These are phyloP conservation scores for roundworm (Caenorhabditis elegans) DNA, from an alignment of 1,140 invertebrate species.

Conservation along the genomic window WBcel235 BX284605.5:7939001-7939500, in stretches of 20 bases:
- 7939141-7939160: constrained; percentile 2
- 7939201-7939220: background rate
- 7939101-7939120: background rate
- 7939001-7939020: no score
- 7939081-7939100: constrained; percentile 17
- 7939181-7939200: background rate
- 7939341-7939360: constrained; percentile 16
- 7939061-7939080: constrained; percentile 1
- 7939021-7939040: no score
- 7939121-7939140: constrained; percentile 10
- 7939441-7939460: background rate
- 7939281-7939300: constrained; percentile 19
- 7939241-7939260: background rate
- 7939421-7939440: constrained; percentile 1
- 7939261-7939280: constrained; percentile 21
- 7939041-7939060: no score
- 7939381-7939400: constrained; percentile 12
- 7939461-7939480: background rate
- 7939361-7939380: constrained; percentile 11
- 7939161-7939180: background rate
- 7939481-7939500: background rate
- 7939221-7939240: background rate
- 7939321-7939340: constrained; percentile 20
- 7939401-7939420: background rate
- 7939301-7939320: constrained; percentile 8